Evolutionary conservation across 2,113 vertebrate species (phyloP), one percentile per base, ranked within the genome.

Genomic region (Hemiprocne comata): DNA sequence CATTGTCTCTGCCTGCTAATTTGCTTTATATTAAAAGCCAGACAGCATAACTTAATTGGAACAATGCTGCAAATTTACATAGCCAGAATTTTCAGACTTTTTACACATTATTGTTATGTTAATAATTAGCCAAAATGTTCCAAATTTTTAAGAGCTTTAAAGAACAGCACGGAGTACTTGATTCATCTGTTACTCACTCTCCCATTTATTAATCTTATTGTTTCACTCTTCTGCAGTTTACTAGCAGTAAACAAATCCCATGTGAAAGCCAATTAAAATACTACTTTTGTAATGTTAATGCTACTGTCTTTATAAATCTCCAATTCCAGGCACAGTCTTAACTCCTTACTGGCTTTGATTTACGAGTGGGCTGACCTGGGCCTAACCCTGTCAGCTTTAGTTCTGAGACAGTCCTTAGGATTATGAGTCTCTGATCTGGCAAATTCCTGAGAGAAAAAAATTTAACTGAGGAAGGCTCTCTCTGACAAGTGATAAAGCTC

Each of bases 251-350:
- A 95, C 65, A 95, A 94, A 97, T 94, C 60, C 71, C 75, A n/a
- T 2, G 33, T 78, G 90, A 97, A 97, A 95, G 50, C 62, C 26
- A 85, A 82, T 93, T 93, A 96, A 95, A 91, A 94, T 40, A 74
- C 64, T 94, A 85, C 69, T 96, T 97, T 96, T 97, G 36, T 97
- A 96, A 94, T 95, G 94, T 65, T 97, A 97, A 97, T 97, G 34
- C 85, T 90, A 71, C 55, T 91, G 65, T 70, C 94, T 95, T 92
- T 75, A 74, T 85, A 96, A 96, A 97, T 95, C 94, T 89, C 44
- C 2, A 1, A 89, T 96, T 97, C 54, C 17, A 95, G 34, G 34
- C 72, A 62, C 55, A 89, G 58, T 17, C 31, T 90, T 61, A 85
- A 62, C 46, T 95, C 54, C 73, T 86, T 12, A 36, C 85, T 73